Conservation (phyloP, 2,888 invertebrate species). For the Actias luna region DNA sequence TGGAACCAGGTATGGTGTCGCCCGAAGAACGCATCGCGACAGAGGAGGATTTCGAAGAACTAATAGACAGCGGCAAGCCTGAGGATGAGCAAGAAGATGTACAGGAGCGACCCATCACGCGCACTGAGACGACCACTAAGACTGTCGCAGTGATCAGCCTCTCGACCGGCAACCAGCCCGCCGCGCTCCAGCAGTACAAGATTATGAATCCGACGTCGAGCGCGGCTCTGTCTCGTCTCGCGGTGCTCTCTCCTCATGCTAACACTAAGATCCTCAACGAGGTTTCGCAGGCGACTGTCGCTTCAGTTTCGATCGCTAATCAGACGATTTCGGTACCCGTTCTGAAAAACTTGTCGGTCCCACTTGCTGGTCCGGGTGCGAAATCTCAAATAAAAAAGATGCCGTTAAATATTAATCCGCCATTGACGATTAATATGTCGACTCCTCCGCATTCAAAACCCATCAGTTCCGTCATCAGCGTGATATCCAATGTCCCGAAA, state of each 20-base stretch:
- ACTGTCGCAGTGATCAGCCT: constrained; percentile 79
- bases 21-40: constrained; percentile 85
- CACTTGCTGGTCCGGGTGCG: constrained; percentile 50
- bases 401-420: constrained; percentile 63
- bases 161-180: constrained; percentile 67
- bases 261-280: constrained; percentile 78
- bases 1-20: constrained; percentile 82
- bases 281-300: constrained; percentile 82
- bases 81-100: constrained; percentile 75
- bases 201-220: constrained; percentile 59
- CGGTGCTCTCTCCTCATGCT: constrained; percentile 65
- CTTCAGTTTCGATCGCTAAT: constrained; percentile 77
- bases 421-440: constrained; percentile 62
- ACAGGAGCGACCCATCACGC: constrained; percentile 65
- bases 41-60: constrained; percentile 85
- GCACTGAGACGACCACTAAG: constrained; percentile 77
- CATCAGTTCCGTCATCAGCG: constrained; percentile 73
- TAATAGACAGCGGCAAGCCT: constrained; percentile 83
- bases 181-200: constrained; percentile 72
- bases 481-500: constrained; percentile 70
- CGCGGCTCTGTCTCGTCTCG: constrained; percentile 58
- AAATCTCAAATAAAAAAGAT: constrained; percentile 64
- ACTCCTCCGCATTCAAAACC: constrained; percentile 63
- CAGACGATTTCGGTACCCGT: constrained; percentile 78
- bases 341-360: constrained; percentile 68